Conservation (phyloP, 1,140 invertebrate species). For the Frieseomelitta varia region DNA sequence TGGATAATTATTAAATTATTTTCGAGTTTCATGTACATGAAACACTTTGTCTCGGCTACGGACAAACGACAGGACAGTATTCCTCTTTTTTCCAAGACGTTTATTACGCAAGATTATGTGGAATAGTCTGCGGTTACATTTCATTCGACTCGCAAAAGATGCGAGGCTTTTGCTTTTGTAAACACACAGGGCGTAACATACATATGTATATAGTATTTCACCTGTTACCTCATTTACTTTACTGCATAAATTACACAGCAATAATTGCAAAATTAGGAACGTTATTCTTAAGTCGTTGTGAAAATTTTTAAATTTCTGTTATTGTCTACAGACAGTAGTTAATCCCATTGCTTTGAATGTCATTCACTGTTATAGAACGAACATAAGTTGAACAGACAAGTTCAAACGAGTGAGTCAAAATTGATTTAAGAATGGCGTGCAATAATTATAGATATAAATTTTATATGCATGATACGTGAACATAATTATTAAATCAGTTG, state of each 20-base stretch:
- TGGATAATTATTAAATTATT: neutral
- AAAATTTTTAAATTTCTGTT: no score
- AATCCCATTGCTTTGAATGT: no score
- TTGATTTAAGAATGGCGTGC: no score
- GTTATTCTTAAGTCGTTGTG: no score
- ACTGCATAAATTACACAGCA: neutral
- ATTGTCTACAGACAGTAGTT: no score
- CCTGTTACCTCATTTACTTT: neutral
- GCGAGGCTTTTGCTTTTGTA: neutral
- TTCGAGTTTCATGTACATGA: neutral
- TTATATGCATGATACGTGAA: no score
- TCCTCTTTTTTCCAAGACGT: neutral
- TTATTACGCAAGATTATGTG: conserved; percentile 35
- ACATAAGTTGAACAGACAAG: no score
- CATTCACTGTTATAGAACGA: no score
- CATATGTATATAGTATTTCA: neutral
- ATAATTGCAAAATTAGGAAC: neutral
- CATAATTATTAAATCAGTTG: no score
- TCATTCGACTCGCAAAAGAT: conserved; percentile 7
- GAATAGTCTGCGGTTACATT: conserved; percentile 22
- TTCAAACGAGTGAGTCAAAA: no score
- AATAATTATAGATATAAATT: no score
- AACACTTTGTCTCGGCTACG: neutral
- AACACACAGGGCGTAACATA: neutral
- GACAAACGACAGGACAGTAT: neutral